Percentiles rank a stretch among this genome's conserved stretches.
Conservation (phyloP, 1,140 invertebrate species). For the Ceratosolen fusciceps region DNA sequence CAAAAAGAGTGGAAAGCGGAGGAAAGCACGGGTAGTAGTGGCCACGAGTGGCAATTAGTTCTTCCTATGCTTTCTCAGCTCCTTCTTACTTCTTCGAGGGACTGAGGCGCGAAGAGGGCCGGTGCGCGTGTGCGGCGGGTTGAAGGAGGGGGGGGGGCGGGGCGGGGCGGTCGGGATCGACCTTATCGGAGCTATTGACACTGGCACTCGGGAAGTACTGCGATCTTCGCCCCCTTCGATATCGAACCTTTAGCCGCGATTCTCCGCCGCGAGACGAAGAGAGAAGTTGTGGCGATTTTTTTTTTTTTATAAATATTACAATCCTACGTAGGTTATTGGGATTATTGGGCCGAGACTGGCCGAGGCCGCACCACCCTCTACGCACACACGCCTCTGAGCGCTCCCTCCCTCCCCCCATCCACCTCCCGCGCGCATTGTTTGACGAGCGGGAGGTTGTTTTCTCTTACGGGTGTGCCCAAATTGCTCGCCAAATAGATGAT, state of each 20-base stretch:
- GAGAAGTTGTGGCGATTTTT: background rate
- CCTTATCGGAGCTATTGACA: conserved; percentile 34
- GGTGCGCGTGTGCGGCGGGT: background rate
- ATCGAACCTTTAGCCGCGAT: background rate
- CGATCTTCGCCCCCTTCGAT: background rate
- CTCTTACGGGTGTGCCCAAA: background rate
- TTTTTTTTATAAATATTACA: conserved; percentile 21
- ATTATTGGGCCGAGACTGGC: too few species aligned
- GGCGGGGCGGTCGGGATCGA: background rate
- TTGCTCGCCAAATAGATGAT: background rate
- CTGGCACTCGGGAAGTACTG: background rate
- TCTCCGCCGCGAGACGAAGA: background rate
- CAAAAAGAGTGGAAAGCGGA: conserved; percentile 29
- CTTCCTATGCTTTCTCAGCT: background rate
- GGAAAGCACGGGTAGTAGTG: conserved; percentile 37
- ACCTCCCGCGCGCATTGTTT: background rate
- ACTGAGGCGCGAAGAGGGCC: background rate
- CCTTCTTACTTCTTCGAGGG: background rate
- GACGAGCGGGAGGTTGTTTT: background rate
- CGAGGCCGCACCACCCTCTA: too few species aligned
- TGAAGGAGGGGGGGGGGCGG: background rate
- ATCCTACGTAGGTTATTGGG: too few species aligned
- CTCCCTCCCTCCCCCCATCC: too few species aligned
- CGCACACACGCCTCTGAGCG: too few species aligned
- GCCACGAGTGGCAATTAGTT: conserved; percentile 43